Percentiles rank a stretch among this genome's conserved stretches.
phyloP scores from a whole-genome alignment of 2,797 vertebrate genomes.

The Nannoperca australis region DNA sequence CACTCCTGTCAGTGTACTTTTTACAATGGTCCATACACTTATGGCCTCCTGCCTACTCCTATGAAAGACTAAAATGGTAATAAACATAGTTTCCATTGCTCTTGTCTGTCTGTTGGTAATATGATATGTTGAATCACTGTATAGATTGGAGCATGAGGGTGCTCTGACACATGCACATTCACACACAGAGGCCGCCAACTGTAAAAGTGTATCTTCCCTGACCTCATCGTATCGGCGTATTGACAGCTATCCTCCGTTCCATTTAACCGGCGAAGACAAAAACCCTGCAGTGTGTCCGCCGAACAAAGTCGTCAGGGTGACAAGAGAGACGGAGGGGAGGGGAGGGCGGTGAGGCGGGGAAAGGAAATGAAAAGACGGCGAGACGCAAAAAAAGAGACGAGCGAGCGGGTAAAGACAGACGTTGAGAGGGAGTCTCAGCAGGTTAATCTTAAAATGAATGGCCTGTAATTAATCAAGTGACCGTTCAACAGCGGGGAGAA shows the following conservation, averaged over 20 bases:
- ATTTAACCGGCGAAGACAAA: constrained; percentile 39
- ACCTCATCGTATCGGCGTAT: constrained; percentile 15
- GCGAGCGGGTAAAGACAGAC: constrained; percentile 25
- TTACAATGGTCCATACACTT: not conserved
- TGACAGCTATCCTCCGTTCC: constrained; percentile 43
- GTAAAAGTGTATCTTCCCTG: constrained; percentile 9
- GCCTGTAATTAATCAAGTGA: constrained; percentile 73
- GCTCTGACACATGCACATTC: not conserved
- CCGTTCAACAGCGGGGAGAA: constrained; percentile 52
- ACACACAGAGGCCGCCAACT: constrained; percentile 1
- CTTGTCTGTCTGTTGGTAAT: not conserved
- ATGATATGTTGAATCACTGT: not conserved
- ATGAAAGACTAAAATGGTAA: too few relatives aligned
- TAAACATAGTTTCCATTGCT: not conserved
- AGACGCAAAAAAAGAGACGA: constrained; percentile 32
- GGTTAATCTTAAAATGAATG: constrained; percentile 69
- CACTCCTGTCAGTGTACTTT: not conserved
- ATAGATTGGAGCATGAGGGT: not conserved
- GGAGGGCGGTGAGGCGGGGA: not conserved
- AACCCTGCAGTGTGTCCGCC: constrained; percentile 5
- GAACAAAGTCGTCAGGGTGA: constrained; percentile 47
- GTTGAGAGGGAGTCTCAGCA: constrained; percentile 50
- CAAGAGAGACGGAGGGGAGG: constrained; percentile 6
- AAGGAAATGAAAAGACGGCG: constrained; percentile 53
- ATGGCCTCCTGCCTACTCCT: not conserved